These are phyloP conservation scores for Andrena cerasifolii DNA, from an alignment of 1,140 invertebrate genomes.

Conservation along the genomic window DNA sequence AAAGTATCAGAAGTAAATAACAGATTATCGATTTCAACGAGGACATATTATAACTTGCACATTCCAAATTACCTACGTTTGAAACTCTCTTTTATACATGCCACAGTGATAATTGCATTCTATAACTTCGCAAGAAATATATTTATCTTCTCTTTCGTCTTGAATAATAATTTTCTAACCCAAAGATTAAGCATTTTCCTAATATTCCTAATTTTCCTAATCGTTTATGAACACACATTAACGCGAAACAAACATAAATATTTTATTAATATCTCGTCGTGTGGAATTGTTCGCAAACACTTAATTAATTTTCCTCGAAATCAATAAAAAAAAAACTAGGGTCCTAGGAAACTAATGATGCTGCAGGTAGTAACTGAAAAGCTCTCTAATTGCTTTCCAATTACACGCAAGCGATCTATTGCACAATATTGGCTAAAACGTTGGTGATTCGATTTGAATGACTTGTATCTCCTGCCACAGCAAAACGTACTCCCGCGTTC, in stretches of 20 bases:
- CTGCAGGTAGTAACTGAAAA: conserved; percentile 8
- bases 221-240: not conserved
- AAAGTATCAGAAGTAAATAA: conserved; percentile 52
- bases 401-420: conserved; percentile 24
- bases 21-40: conserved; percentile 45
- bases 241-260: not conserved
- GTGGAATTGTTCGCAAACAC: not conserved
- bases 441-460: conserved; percentile 24
- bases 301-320: not conserved
- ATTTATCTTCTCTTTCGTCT: not conserved
- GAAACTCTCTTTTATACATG: not conserved
- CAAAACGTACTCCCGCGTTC: not conserved
- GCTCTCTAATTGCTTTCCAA: conserved; percentile 26
- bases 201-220: no score
- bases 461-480: conserved; percentile 12
- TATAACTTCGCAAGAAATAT: not conserved
- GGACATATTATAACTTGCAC: conserved; percentile 18
- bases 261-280: not conserved
- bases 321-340: not conserved
- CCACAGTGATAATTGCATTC: no score
- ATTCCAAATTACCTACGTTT: not conserved
- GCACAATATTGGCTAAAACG: conserved; percentile 26
- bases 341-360: conserved; percentile 16
- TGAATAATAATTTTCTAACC: not conserved
- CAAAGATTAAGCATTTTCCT: not conserved